Conservation (phyloP, 2,113 vertebrate genomes). For the Pogona vitticeps region DNA sequence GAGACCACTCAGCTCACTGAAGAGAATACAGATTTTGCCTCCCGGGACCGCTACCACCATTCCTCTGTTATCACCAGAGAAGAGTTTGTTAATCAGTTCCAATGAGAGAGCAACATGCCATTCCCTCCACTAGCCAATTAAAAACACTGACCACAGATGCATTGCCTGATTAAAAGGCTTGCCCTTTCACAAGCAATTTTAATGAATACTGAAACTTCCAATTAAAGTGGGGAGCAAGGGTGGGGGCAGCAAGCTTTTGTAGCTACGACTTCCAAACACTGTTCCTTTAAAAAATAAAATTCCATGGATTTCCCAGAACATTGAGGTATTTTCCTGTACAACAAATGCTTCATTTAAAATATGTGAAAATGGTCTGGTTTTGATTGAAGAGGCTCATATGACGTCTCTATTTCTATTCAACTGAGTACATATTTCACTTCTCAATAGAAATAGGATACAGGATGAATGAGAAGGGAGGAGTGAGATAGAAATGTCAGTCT, state of each 20-base stretch:
- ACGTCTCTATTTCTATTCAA: not conserved
- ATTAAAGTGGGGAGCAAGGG: conserved; percentile 4
- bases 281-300: conserved; percentile 23
- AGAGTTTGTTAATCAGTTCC: conserved; percentile 76
- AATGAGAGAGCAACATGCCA: conserved; percentile 41
- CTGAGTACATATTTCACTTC: not conserved
- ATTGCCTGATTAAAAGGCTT: conserved; percentile 57
- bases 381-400: not conserved
- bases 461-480: not conserved
- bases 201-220: conserved; percentile 24
- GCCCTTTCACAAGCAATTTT: conserved; percentile 22
- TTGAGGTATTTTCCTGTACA: conserved; percentile 18
- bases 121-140: conserved; percentile 31
- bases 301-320: conserved; percentile 33
- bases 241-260: not conserved
- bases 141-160: conserved; percentile 29
- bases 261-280: not conserved
- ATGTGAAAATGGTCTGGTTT: not conserved
- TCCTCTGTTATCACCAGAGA: conserved; percentile 82
- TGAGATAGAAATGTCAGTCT: not conserved
- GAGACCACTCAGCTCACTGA: conserved; percentile 92
- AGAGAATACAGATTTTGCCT: conserved; percentile 93
- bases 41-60: conserved; percentile 89
- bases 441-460: not conserved
- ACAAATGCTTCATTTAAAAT: not conserved